Percentiles rank a stretch among this genome's conserved stretches.
Evolutionary conservation across 2,797 vertebrate genomes (phyloP).

Genomic region (Hydrophis major): DNA sequence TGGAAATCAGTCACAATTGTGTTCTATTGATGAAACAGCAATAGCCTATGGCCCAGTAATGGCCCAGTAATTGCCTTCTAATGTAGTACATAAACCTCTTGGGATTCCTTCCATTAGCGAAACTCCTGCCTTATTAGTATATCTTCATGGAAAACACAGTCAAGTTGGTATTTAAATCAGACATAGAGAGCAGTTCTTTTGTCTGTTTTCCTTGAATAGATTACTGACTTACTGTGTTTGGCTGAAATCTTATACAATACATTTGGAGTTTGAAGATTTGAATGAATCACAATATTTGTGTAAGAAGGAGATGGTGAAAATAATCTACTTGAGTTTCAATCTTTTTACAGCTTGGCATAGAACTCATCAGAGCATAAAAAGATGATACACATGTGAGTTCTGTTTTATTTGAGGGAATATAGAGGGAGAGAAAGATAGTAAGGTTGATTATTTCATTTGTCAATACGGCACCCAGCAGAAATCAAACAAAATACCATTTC

Average conservation of each 20-base stretch:
- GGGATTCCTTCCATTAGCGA: constrained; percentile 27
- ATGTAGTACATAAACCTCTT: constrained; percentile 16
- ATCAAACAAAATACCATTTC: not conserved
- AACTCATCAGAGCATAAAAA: not conserved
- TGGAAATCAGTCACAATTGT: not conserved
- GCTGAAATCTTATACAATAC: constrained; percentile 18
- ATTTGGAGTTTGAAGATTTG: constrained; percentile 16
- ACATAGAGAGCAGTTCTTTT: not conserved
- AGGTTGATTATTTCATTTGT: not conserved
- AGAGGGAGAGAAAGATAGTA: not conserved
- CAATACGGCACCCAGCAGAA: not conserved
- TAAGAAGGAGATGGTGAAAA: constrained; percentile 1
- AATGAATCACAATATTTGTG: not conserved
- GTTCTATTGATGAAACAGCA: not conserved
- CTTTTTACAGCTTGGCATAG: not conserved
- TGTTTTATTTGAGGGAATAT: not conserved
- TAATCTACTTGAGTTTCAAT: not conserved
- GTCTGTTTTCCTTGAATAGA: constrained; percentile 31
- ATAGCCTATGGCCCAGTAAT: not conserved
- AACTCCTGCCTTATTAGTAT: constrained; percentile 32
- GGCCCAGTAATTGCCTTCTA: not conserved
- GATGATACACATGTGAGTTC: not conserved
- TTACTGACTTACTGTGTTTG: constrained; percentile 16
- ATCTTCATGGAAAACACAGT: constrained; percentile 21
- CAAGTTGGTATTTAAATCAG: constrained; percentile 31